Conservation (phyloP, 2,888 invertebrate species). For the Sipunculus nudus region DNA sequence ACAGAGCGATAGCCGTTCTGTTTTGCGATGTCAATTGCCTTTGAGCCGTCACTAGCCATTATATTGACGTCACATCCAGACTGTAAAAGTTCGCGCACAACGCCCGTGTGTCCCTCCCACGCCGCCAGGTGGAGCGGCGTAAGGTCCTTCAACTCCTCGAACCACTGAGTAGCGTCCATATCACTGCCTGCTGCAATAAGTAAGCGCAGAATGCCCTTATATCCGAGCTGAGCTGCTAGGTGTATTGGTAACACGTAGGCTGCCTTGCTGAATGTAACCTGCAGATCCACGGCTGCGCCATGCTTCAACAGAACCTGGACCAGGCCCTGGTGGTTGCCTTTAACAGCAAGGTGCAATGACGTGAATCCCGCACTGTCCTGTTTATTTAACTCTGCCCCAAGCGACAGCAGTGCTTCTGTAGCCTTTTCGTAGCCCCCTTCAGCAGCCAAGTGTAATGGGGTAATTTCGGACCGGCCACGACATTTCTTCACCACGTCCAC, state of each 20-base stretch:
- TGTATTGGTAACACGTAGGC: conserved; percentile 31
- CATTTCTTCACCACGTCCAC: conserved; percentile 27
- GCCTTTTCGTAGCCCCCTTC: conserved; percentile 39
- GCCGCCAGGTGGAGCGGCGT: conserved; percentile 36
- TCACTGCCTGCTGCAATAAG: conserved; percentile 27
- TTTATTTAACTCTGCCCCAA: conserved; percentile 46
- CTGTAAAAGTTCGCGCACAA: conserved; percentile 23
- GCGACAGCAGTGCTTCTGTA: conserved; percentile 39
- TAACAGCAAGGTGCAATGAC: conserved; percentile 42
- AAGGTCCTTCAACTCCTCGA: conserved; percentile 29
- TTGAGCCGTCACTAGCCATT: conserved; percentile 29
- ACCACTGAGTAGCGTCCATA: conserved; percentile 29
- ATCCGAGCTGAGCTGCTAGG: conserved; percentile 34
- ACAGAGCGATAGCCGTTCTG: conserved; percentile 18
- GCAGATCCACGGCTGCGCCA: conserved; percentile 41
- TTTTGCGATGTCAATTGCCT: conserved; percentile 31
- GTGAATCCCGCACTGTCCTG: conserved; percentile 43
- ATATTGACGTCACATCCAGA: conserved; percentile 25
- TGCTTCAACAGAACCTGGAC: conserved; percentile 42
- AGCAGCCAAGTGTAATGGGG: conserved; percentile 40
- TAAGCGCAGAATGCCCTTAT: conserved; percentile 14
- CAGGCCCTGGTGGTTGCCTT: conserved; percentile 31
- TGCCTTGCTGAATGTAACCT: conserved; percentile 31
- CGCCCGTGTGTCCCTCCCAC: conserved; percentile 22
- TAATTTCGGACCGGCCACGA: conserved; percentile 26